These are phyloP conservation scores for Malurus leucopterus DNA, from an alignment of 2,797 vertebrate species.

Conservation along the genomic window DNA sequence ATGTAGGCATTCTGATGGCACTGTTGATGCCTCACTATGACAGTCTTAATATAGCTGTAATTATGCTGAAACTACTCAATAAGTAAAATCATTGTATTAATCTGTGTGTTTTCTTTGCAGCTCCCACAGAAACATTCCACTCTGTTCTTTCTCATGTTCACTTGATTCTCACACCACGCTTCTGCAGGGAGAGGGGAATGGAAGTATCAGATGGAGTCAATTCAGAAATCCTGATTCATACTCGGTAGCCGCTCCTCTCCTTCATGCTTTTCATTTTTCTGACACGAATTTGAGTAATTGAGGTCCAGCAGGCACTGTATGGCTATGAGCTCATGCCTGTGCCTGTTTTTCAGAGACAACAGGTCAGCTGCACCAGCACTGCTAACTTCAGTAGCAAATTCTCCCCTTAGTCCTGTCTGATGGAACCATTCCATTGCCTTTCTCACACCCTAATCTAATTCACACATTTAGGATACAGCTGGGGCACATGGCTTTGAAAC, in stretches of 20 bases:
- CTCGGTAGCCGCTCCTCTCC: background rate
- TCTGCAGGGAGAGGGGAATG: background rate
- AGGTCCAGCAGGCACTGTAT: background rate
- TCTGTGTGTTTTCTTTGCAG: constrained; percentile 33
- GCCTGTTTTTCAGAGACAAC: background rate
- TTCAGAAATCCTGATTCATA: constrained; percentile 7
- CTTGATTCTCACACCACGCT: background rate
- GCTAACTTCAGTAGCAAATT: background rate
- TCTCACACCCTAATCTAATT: background rate
- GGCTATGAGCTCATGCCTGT: background rate
- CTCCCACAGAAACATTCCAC: constrained; percentile 11
- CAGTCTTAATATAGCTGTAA: constrained; percentile 49
- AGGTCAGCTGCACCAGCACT: background rate
- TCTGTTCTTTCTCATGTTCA: background rate
- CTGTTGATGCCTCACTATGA: constrained; percentile 56
- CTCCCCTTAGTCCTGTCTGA: background rate
- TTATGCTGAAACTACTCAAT: constrained; percentile 41
- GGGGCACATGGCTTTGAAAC: background rate
- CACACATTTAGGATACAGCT: background rate
- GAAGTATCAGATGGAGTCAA: background rate
- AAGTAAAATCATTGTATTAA: constrained; percentile 51
- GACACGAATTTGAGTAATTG: background rate
- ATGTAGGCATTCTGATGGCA: constrained; percentile 46
- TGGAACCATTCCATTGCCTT: background rate
- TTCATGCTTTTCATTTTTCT: background rate